Evolutionary conservation across 2,888 invertebrate species (phyloP), one percentile per base, ranked within the genome.

Genomic region (Trachelus troglodyta): DNA sequence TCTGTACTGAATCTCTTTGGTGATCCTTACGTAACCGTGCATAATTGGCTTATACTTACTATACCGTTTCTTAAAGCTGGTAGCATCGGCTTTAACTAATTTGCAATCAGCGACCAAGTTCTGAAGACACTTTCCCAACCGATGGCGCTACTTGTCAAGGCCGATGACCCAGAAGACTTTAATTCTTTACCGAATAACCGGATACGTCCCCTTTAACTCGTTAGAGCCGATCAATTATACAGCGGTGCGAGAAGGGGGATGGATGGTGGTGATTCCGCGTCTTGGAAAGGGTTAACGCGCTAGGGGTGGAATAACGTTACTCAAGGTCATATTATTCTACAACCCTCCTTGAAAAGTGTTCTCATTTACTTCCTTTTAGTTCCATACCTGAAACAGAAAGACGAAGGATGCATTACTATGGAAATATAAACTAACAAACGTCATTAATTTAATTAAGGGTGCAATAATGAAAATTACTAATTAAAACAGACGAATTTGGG

Each of bases 61-160:
- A 56, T 56, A 56, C 23, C 23, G 56, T 56, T 56, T 23, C 56
- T 56, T 56, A 15, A 4, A 23, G 56, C 23, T 56, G 56, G 88
- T 89, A 88, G 87, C 88, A 89, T 90, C 90, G 87, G 88, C 90
- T 90, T 90, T 90, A 90, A 90, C 89, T 90, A 90, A 90, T 90
- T 90, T 89, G 87, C 88, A 90, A 90, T 90, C 90, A 90, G 87
- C 87, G 82, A 83, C 83, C 71, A 87, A 89, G 86, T 89, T 86
- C 84, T 85, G 86, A 85, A 87, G 87, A 87, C 87, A 78, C 83
- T 77, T 81, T 82, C 79, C 80, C 82, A 31, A 71, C 31, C 9
- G 71, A 12, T 71, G 71, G 31, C 31, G 33, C 71, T 71, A 34
- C 85, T 83, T 82, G 82, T 82, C 82, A 81, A 80, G 81, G 80